Evolutionary conservation across 2,797 vertebrate genomes (phyloP).

Genomic region (Tauraco hartlaubi): DNA sequence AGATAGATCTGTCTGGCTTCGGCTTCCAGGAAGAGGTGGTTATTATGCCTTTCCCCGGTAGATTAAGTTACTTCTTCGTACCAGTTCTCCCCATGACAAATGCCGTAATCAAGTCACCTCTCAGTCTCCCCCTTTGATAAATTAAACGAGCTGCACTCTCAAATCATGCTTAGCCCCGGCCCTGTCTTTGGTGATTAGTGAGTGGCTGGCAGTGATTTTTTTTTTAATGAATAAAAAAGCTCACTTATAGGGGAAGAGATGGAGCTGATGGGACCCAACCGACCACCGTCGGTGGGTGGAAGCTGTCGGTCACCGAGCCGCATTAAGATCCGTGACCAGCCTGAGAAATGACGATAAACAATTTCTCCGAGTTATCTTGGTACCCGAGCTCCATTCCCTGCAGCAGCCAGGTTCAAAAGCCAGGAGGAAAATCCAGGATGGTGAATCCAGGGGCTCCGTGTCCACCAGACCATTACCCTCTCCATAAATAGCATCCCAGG

Average conservation of each 20-base stretch:
- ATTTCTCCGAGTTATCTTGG: neutral
- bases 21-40: constrained; percentile 61
- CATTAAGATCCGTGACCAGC: neutral
- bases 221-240: neutral
- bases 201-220: neutral
- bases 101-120: constrained; percentile 45
- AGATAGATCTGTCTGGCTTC: constrained; percentile 58
- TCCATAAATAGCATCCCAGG: neutral
- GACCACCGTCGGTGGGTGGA: neutral
- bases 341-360: neutral
- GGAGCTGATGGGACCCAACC: neutral
- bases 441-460: neutral
- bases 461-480: constrained; percentile 9
- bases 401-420: neutral
- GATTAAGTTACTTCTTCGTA: constrained; percentile 48
- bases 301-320: accelerated
- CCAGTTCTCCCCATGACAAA: neutral
- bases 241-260: neutral
- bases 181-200: neutral
- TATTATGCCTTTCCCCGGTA: constrained; percentile 27
- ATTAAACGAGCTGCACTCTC: neutral
- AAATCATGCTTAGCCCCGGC: neutral
- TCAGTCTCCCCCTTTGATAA: constrained; percentile 26
- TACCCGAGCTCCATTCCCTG: accelerated
- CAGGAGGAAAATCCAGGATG: neutral